These are phyloP conservation scores for Sitta europaea DNA, from an alignment of 2,113 vertebrate species.

Conservation along the genomic window DNA sequence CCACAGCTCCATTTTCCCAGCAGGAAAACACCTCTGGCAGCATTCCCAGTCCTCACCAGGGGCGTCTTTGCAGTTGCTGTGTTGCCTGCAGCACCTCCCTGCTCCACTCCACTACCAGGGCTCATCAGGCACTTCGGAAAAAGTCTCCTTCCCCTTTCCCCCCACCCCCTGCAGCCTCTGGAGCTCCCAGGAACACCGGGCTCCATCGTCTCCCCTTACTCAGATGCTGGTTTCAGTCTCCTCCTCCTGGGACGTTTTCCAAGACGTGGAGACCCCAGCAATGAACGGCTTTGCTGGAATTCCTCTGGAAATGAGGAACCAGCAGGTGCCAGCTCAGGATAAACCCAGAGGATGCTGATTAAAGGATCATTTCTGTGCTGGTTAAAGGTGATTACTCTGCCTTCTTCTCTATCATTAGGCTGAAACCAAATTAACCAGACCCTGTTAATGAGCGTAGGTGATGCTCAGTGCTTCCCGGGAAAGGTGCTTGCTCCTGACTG, in stretches of 20 bases:
- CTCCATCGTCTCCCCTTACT: not conserved
- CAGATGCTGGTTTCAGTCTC: not conserved
- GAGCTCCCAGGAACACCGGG: not conserved
- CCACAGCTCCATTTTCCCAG: not conserved
- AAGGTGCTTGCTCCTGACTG: not conserved
- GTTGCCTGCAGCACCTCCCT: not conserved
- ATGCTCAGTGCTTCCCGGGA: not conserved
- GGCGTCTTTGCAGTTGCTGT: not conserved
- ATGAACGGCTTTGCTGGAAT: not conserved
- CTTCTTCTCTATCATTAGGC: not conserved
- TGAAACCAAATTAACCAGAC: not conserved
- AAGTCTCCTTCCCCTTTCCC: not conserved
- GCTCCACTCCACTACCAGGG: not conserved
- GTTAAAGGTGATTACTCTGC: not conserved
- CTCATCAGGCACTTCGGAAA: not conserved
- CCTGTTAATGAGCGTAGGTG: fast-evolving
- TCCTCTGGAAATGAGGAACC: not conserved
- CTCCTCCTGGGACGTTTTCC: fast-evolving
- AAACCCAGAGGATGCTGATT: not conserved
- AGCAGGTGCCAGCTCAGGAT: not conserved
- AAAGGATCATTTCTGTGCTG: not conserved
- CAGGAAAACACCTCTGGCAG: not conserved
- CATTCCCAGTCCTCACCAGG: not conserved
- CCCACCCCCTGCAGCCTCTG: not conserved
- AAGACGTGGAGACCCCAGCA: not conserved